phyloP scores from a whole-genome alignment of 53 echinoderm and acorn worm genomes.

The Patiria pectinifera region DNA sequence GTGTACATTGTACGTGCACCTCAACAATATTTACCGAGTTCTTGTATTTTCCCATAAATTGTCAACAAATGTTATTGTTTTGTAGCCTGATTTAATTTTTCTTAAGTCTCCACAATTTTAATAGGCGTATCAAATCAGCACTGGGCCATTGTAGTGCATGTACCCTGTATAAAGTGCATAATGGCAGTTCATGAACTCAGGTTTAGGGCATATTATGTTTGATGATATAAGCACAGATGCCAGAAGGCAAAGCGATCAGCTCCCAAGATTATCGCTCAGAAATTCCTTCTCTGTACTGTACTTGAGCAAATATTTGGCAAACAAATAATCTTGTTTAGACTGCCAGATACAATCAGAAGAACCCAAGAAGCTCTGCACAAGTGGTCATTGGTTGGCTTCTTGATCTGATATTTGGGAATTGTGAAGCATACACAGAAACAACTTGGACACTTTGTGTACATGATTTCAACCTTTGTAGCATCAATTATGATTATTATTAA shows the following conservation, averaged over 20 bases:
- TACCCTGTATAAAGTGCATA: background rate
- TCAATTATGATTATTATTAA: too few species aligned
- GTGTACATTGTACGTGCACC: too few species aligned
- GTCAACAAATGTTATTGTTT: too few species aligned
- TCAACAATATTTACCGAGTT: too few species aligned
- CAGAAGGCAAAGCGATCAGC: constrained; percentile 3
- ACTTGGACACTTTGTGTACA: background rate
- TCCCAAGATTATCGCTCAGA: background rate
- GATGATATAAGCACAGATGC: background rate
- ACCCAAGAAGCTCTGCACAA: background rate
- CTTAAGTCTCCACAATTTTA: background rate
- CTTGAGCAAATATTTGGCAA: background rate
- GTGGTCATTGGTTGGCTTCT: background rate
- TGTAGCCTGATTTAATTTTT: too few species aligned
- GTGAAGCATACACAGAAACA: background rate
- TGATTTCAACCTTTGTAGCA: too few species aligned
- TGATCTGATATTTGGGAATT: too few species aligned
- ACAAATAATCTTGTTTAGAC: background rate
- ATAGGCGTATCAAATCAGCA: background rate
- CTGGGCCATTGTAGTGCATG: background rate
- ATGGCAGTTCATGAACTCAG: background rate
- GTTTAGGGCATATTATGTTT: background rate
- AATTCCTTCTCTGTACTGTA: background rate
- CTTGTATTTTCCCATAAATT: too few species aligned
- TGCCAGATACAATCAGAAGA: background rate